Conservation (phyloP, 1,140 invertebrate genomes). For the Cryptotermes secundus region DNA sequence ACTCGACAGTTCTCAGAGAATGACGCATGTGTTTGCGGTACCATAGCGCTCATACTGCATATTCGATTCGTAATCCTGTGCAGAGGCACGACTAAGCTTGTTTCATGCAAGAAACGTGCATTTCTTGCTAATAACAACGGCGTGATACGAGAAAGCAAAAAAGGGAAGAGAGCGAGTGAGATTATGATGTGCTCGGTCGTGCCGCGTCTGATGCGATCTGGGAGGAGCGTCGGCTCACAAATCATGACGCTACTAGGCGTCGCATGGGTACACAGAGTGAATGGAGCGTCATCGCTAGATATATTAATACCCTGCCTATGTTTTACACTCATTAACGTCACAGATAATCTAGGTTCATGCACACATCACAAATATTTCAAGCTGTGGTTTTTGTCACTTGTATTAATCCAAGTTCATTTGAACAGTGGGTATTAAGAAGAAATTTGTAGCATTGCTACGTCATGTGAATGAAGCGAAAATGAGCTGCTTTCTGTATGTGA, state of each 20-base stretch:
- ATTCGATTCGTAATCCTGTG: too few species aligned
- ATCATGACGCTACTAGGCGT: neutral
- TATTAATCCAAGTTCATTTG: too few species aligned
- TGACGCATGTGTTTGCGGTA: too few species aligned
- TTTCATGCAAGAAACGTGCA: neutral
- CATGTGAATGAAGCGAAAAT: too few species aligned
- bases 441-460: too few species aligned
- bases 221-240: neutral
- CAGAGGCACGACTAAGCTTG: neutral
- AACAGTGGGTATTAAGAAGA: too few species aligned
- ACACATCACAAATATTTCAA: neutral
- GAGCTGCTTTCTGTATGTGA: too few species aligned
- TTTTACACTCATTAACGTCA: constrained; percentile 4
- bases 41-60: too few species aligned
- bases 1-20: too few species aligned
- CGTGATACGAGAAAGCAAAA: neutral
- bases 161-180: too few species aligned
- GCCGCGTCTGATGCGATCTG: neutral
- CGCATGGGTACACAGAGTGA: neutral
- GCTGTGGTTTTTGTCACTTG: neutral
- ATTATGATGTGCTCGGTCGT: neutral
- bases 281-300: neutral
- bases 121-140: neutral
- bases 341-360: neutral
- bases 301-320: neutral